Conservation (phyloP, 23 tunicate species). For the Styela clava region DNA sequence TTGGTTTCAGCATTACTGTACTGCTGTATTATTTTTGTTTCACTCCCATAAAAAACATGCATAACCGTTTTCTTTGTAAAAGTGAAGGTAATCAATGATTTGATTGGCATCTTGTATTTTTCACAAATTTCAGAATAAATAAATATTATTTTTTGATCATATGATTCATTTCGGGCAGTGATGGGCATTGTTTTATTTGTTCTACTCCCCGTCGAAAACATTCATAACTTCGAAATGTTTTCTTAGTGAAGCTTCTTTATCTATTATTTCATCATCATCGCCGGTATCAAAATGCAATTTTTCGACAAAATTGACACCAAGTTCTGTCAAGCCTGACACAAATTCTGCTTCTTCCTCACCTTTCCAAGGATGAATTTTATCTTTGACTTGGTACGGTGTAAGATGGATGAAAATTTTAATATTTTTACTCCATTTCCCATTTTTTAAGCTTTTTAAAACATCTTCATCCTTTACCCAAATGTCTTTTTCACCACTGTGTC, state of each 20-base stretch:
- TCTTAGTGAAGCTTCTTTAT: not conserved
- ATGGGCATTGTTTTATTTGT: too few species aligned
- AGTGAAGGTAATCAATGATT: too few species aligned
- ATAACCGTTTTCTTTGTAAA: too few species aligned
- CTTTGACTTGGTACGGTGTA: constrained; percentile 78
- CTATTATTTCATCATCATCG: constrained; percentile 28
- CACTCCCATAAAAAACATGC: too few species aligned
- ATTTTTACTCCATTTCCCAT: constrained; percentile 4
- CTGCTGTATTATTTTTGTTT: too few species aligned
- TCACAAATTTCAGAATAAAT: too few species aligned
- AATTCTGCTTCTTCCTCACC: constrained; percentile 63
- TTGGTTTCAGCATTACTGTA: too few species aligned
- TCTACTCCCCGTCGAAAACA: too few species aligned
- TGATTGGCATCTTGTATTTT: too few species aligned
- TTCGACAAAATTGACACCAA: constrained; percentile 30
- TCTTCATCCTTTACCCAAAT: constrained; percentile 60
- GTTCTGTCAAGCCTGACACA: constrained; percentile 32
- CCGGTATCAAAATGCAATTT: constrained; percentile 43
- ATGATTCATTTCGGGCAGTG: too few species aligned
- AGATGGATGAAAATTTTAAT: constrained; percentile 46
- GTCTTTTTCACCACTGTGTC: constrained; percentile 84
- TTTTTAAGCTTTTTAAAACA: constrained; percentile 14
- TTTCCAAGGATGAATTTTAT: constrained; percentile 71
- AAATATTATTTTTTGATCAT: too few species aligned
- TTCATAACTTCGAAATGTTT: constrained; percentile 24